A percentile compares a stretch with the other conserved stretches of the same genome.
phyloP scores from a whole-genome alignment of 2,113 vertebrate species.

The Megaceryle torquata region DNA sequence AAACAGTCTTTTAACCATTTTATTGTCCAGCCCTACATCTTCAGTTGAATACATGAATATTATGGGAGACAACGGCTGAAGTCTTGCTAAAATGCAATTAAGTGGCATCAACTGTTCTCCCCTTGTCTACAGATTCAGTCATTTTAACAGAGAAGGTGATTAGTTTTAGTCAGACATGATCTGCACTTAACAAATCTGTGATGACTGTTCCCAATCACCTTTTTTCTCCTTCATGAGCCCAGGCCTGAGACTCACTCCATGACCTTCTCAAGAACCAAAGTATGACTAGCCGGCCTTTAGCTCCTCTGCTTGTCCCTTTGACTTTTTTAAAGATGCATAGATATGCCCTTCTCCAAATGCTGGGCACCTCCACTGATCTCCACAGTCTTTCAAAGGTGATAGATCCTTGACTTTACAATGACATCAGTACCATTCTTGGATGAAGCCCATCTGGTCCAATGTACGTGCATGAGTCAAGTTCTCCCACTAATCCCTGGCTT shows the following conservation, averaged over 20 bases:
- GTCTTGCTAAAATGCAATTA: background rate
- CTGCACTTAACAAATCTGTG: background rate
- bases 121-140: background rate
- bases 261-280: background rate
- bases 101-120: background rate
- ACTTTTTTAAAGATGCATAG: background rate
- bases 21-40: background rate
- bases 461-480: background rate
- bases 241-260: background rate
- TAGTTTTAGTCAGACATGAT: background rate
- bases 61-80: background rate
- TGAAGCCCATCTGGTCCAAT: background rate
- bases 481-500: background rate
- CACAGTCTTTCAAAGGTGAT: background rate
- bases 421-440: background rate
- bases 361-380: background rate
- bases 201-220: background rate
- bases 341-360: background rate
- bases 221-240: background rate
- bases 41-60: background rate
- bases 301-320: background rate
- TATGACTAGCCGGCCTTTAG: background rate
- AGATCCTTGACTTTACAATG: fast-evolving
- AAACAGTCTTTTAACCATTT: background rate
- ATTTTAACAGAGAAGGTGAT: background rate